Evolutionary conservation across 2,797 vertebrate species (phyloP).

Genomic region (Florisuga fusca): DNA sequence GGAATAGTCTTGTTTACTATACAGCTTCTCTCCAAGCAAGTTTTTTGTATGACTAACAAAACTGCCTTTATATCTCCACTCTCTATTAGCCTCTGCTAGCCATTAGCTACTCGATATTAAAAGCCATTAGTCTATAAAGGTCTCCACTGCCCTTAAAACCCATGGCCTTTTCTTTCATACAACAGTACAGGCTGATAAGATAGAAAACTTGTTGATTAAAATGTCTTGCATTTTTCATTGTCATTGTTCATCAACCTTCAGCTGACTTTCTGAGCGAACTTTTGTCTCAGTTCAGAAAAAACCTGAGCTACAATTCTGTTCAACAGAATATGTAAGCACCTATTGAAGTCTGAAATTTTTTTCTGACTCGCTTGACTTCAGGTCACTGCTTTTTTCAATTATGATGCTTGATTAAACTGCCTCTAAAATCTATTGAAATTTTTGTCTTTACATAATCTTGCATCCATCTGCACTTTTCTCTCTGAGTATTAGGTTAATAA

Average conservation of each 20-base stretch:
- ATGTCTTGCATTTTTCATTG: slow-evolving; percentile 57
- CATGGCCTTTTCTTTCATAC: slow-evolving; percentile 28
- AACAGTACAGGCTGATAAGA: neutral
- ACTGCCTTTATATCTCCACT: neutral
- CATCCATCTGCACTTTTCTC: neutral
- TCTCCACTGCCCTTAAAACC: slow-evolving; percentile 45
- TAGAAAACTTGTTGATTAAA: slow-evolving; percentile 23
- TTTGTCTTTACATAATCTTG: neutral
- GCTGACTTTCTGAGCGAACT: slow-evolving; percentile 20
- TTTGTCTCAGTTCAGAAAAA: neutral
- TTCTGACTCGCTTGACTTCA: neutral
- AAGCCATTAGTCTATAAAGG: slow-evolving; percentile 13
- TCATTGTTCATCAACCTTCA: slow-evolving; percentile 36
- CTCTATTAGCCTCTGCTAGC: neutral
- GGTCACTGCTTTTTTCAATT: neutral
- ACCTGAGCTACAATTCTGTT: neutral
- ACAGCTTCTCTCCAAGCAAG: neutral
- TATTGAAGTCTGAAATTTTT: neutral
- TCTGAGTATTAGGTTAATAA: neutral
- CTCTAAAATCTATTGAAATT: neutral
- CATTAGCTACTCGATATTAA: neutral
- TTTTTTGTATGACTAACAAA: neutral
- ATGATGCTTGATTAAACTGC: neutral
- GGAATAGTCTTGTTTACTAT: neutral
- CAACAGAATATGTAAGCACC: neutral